These are phyloP conservation scores for Ctenicera cuprea DNA, from an alignment of 2,888 invertebrate species.

Conservation along the genomic window DNA sequence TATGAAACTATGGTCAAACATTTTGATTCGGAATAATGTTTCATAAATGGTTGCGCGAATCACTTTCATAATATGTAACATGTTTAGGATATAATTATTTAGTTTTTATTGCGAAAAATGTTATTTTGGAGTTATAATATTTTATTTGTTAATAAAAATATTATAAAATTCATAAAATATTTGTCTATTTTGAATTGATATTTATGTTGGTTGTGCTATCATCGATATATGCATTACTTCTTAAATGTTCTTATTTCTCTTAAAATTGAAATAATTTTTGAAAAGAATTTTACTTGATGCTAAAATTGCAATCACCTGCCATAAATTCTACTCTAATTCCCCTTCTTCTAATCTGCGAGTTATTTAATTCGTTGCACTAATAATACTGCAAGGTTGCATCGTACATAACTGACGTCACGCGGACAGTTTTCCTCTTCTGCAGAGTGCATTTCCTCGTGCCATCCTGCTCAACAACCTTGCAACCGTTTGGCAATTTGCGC, in stretches of 20 bases:
- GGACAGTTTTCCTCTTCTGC: slow-evolving; percentile 40
- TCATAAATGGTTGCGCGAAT: no score
- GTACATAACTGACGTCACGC: slow-evolving; percentile 57
- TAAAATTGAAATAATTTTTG: neutral
- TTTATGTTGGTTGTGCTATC: no score
- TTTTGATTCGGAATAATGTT: no score
- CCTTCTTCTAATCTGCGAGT: slow-evolving; percentile 40
- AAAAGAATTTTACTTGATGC: neutral
- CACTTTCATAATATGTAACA: no score
- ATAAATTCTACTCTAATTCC: slow-evolving; percentile 35
- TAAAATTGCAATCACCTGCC: slow-evolving; percentile 10
- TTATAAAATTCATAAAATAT: no score
- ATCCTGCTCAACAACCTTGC: slow-evolving; percentile 58
- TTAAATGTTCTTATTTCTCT: neutral
- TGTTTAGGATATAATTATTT: no score
- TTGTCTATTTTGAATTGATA: no score
- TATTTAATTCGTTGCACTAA: slow-evolving; percentile 69
- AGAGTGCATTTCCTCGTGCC: slow-evolving; percentile 52
- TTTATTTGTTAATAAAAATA: no score
- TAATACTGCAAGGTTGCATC: slow-evolving; percentile 69
- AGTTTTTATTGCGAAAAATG: no score
- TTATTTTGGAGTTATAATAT: no score
- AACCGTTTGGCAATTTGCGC: slow-evolving; percentile 58
- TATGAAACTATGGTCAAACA: no score
- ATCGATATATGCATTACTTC: no score